Base-by-base conservation (phyloP, 1,140 invertebrate species). In the Camponotus floridanus region DNA sequence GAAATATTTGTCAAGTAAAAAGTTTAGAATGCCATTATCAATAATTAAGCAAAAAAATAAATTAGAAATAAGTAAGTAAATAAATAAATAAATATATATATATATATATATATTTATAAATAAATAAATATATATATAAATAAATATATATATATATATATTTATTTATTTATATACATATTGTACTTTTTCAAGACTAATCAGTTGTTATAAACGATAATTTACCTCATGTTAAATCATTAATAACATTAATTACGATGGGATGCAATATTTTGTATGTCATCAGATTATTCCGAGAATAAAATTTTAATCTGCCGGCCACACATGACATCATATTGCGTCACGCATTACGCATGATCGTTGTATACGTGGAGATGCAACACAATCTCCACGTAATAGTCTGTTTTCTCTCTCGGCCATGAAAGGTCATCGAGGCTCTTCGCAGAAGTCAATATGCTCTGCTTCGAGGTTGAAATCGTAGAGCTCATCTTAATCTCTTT, bases 281-380 rank as follows among this genome's bases (percentile, higher is more conserved):
- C 42, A 62, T 21, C 33, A 36, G n/a, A 9, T 68, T 67, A 68
- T 55, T 80, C 62, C n/a, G 45, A 80, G 64, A 48, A 45, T 33
- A 68, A 80, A 33, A 36, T 33, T 79, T 79, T 21, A 48, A 80
- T 71, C 26, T 55, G 39, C 3, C 36, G 67, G 39, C 67, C 18
- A 76, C 55, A 15, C 59, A 7, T 21, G 57, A 13, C 39, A 48
- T 21, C 48, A 51, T 36, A 59, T 84, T 76, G 33, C 71, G 71
- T 84, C 71, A 84, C 57, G 33, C 61, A 51, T 84, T 84, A 84
- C 81, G 70, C 73, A 76, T 84, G 9, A 76, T 76, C 70, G 33
- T 73, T 36, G 39, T 73, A 13, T 42, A 42, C 42, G 36, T 18
- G 31, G 13, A 51, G 80, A 76, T 84, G 71, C 57, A 51, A 51